Evolutionary conservation across 2,797 vertebrate species (phyloP), one percentile per base, ranked within the genome.

Genomic region (Lemur catta): DNA sequence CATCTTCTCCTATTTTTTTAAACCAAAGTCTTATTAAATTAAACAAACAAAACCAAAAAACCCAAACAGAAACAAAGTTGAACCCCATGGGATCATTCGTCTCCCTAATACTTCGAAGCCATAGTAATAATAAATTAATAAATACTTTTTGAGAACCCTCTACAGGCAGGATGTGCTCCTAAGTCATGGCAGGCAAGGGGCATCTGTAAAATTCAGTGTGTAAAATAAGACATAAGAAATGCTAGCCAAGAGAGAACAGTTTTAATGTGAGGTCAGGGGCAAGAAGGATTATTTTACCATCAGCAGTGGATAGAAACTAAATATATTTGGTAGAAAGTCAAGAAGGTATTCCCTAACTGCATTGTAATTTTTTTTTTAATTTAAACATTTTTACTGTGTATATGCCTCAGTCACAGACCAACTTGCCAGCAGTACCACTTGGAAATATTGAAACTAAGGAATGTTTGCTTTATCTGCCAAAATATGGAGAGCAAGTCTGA

Each of bases 161-260:
- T 76, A 24, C 2, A 72, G n/a, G 30, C 46, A 86, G 48, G 12
- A 67, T 72, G 33, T 78, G 7, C 61, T 86, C 52, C 17, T 85
- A 72, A 13, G 46, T 76, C 46, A 71, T 80, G n/a, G 26, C 17
- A 92, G 55, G 46, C 55, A 90, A 48, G 30, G 33, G 22, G 22
- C 26, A 6, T 46, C 20, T 18, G 3, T 50, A 79, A 6, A 85
- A 91, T 57, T 75, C 15, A 80, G 2, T 59, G 26, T 85, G 50
- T 63, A 89, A 95, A 96, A 90, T 38, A 93, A 82, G 38, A 76
- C 14, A 13, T 20, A 63, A 52, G 41, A 94, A 97, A 87, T 57
- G 38, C 22, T 82, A 84, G 35, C 2, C 24, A 94, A 92, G n/a
- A 79, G 12, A 72, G 88, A 89, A 91, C 7, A 80, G 14, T 95